These are phyloP conservation scores for Mormoops blainvillei DNA, from an alignment of 2,113 vertebrate genomes.

Conservation along the genomic window DNA sequence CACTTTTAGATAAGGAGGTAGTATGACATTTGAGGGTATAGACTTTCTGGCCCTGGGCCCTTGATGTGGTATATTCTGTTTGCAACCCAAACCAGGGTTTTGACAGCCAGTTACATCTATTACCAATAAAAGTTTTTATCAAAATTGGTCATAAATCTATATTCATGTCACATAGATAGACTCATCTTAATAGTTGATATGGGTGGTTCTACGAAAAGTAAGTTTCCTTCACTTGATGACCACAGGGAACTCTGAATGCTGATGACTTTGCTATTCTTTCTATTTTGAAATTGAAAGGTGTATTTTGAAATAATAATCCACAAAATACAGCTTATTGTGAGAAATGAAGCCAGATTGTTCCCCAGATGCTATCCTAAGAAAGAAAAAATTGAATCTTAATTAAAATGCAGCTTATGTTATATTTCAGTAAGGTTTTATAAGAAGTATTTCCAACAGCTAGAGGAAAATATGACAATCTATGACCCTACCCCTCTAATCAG, in stretches of 20 bases:
- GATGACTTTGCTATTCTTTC: slow-evolving; percentile 22
- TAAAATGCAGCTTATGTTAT: slow-evolving; percentile 68
- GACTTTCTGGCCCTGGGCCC: not conserved
- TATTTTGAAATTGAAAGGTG: slow-evolving; percentile 34
- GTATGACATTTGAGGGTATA: not conserved
- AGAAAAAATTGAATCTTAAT: slow-evolving; percentile 71
- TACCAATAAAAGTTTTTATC: not conserved
- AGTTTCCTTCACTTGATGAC: slow-evolving; percentile 8
- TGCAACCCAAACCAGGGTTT: not conserved
- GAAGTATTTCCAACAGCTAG: slow-evolving; percentile 67
- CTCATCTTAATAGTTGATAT: not conserved
- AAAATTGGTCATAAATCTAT: not conserved
- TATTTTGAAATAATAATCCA: slow-evolving; percentile 64
- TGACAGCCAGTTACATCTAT: not conserved
- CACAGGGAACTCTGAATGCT: slow-evolving; percentile 24
- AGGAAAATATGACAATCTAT: slow-evolving; percentile 2
- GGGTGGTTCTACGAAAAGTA: slow-evolving; percentile 19
- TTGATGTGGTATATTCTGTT: not conserved
- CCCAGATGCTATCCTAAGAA: slow-evolving; percentile 73
- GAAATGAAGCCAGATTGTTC: slow-evolving; percentile 72
- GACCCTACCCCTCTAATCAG: not conserved
- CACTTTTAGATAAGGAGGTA: not conserved
- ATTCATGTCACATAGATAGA: not conserved
- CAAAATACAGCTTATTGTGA: slow-evolving; percentile 61
- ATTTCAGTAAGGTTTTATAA: slow-evolving; percentile 60